Base-by-base conservation (phyloP, 2,113 vertebrate genomes). In the Chitala chitala region DNA sequence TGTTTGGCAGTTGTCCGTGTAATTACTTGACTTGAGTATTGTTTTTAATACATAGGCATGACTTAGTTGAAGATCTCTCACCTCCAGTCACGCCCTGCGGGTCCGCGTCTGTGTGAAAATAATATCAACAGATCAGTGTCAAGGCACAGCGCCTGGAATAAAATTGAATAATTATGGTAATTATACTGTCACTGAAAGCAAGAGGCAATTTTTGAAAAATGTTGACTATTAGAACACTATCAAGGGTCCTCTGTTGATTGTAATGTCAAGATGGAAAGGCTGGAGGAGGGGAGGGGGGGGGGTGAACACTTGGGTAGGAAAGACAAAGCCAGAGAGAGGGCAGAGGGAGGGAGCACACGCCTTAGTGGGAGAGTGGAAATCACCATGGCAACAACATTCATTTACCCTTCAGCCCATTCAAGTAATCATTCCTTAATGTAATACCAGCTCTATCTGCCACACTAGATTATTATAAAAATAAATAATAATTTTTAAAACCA, bases 311-410 rank as follows among this genome's bases (percentile, higher is more conserved):
- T 24, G 33, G 40, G 46, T 20, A 38, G 53, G 15, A n/a, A 54
- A 38, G 31, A 54, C 51, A 73, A 31, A 73, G 55, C 59, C 8
- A 12, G 63, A 44, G 38, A n/a, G 44, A 17, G 13, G 71, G 64
- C 40, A 63, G 40, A 51, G 26, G 36, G 72, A 58, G 40, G 50
- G 26, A 31, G 26, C 20, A 9, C 46, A 31, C 73, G 55, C 61
- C 48, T 55, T 29, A 69, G 65, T 38, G 58, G 38, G 42, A 69
- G 42, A 69, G 46, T 55, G 15, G 48, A 58, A 69, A 70, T 75
- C 66, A 70, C 74, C 74, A 75, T 75, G 54, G 74, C 54, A 75
- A 75, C 74, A 75, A 75, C 66, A 75, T 70, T 75, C 66, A 75
- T 55, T 20, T 75, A 59, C 66, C 66, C 55, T 75, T 70, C 74